These are phyloP conservation scores for Corydoras maculifer DNA, from an alignment of 2,113 vertebrate species.

Conservation along the genomic window DNA sequence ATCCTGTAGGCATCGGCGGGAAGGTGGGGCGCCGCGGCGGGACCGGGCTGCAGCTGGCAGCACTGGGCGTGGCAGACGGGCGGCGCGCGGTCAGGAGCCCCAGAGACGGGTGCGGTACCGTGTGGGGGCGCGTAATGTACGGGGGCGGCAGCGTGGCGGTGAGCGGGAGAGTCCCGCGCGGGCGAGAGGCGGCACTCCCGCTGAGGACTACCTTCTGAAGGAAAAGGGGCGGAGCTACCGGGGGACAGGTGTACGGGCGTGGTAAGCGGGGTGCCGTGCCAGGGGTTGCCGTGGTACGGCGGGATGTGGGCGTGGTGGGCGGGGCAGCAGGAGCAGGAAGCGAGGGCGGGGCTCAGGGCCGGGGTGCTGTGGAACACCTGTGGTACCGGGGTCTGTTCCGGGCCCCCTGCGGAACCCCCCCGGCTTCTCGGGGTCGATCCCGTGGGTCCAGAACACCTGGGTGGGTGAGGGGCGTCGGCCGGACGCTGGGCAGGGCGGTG, in stretches of 20 bases:
- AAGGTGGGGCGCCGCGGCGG: constrained; percentile 38
- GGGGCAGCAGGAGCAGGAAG: constrained; percentile 65
- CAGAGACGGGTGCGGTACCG: constrained; percentile 33
- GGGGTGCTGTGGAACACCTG: constrained; percentile 64
- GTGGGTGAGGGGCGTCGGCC: constrained; percentile 42
- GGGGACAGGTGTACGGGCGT: constrained; percentile 9
- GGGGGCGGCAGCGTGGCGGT: constrained; percentile 53
- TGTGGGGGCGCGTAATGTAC: constrained; percentile 39
- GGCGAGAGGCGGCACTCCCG: constrained; percentile 50
- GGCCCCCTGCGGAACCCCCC: constrained; percentile 48
- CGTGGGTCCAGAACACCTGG: constrained; percentile 36
- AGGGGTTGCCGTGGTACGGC: constrained; percentile 52
- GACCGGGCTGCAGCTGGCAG: constrained; percentile 51
- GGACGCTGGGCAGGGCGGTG: constrained; percentile 48
- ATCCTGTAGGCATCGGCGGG: constrained; percentile 76
- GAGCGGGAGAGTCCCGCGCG: constrained; percentile 50
- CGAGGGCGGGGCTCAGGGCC: constrained; percentile 47
- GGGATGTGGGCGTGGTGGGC: constrained; percentile 48
- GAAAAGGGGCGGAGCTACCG: constrained; percentile 22
- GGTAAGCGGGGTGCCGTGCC: constrained; percentile 54
- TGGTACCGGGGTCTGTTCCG: constrained; percentile 49
- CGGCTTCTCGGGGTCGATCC: constrained; percentile 23
- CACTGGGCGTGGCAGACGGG: constrained; percentile 47
- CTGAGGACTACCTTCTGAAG: constrained; percentile 50
- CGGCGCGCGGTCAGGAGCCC: constrained; percentile 33